These are phyloP conservation scores for Sclerurus mexicanus DNA, from an alignment of 2,113 vertebrate species.

Conservation along the genomic window DNA sequence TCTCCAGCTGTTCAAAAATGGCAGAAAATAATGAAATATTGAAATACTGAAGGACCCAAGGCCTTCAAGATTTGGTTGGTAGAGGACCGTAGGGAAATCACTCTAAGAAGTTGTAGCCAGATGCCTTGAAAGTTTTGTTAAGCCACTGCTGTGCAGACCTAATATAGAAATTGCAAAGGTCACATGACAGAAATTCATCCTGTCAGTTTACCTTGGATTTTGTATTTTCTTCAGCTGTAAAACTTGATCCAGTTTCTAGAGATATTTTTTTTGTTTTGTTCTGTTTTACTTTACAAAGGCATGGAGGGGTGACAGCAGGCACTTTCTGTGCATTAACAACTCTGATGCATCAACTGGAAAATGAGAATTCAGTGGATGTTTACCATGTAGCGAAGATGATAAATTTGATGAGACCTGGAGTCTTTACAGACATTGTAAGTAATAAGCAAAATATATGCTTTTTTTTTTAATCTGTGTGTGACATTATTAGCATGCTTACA, in stretches of 20 bases:
- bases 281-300: conserved; percentile 69
- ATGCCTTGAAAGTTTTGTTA: not conserved
- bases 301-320: conserved; percentile 89
- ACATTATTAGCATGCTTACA: not conserved
- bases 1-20: not conserved
- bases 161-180: not conserved
- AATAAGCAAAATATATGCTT: not conserved
- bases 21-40: not conserved
- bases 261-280: not conserved
- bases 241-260: not conserved
- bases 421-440: conserved; percentile 90
- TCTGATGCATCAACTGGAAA: conserved; percentile 87
- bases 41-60: not conserved
- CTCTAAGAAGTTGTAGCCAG: not conserved
- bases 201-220: not conserved
- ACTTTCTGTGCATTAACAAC: conserved; percentile 90
- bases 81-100: not conserved
- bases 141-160: not conserved
- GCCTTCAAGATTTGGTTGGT: not conserved
- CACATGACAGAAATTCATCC: not conserved
- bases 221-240: not conserved
- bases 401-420: conserved; percentile 91
- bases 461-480: not conserved
- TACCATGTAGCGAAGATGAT: conserved; percentile 92
- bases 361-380: conserved; percentile 86